Evolutionary conservation across 2,888 invertebrate genomes (phyloP).

Genomic region (Ophion ventricosus): DNA sequence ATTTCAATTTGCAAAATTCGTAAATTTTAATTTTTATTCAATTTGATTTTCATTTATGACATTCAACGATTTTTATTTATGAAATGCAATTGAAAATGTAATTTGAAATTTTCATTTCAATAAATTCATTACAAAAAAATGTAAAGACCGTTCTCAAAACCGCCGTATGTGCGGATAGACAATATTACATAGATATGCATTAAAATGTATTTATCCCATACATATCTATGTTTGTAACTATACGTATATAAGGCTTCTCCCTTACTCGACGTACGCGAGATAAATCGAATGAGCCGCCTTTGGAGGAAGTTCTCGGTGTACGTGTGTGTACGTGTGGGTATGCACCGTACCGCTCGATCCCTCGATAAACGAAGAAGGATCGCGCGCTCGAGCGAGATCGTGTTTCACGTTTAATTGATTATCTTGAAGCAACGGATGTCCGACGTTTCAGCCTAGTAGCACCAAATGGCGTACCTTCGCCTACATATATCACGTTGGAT

Average conservation of each 20-base stretch:
- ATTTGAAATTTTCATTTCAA: too few relatives aligned
- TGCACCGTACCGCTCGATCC: conserved; percentile 42
- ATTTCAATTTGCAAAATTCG: too few relatives aligned
- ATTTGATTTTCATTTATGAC: too few relatives aligned
- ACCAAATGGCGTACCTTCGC: conserved; percentile 35
- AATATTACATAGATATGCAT: too few relatives aligned
- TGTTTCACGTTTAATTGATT: conserved; percentile 64
- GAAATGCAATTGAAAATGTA: too few relatives aligned
- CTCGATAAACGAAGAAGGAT: conserved; percentile 66
- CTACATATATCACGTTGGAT: conserved; percentile 38
- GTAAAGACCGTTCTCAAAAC: too few relatives aligned
- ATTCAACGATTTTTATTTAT: too few relatives aligned
- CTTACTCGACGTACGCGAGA: conserved; percentile 41
- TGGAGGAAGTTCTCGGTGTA: conserved; percentile 16
- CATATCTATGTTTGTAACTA: background rate
- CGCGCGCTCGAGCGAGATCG: conserved; percentile 60
- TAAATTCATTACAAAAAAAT: too few relatives aligned
- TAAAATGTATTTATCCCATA: background rate
- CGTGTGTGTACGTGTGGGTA: conserved; percentile 12
- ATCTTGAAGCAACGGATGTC: conserved; percentile 58
- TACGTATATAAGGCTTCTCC: too few relatives aligned
- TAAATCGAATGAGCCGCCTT: conserved; percentile 51
- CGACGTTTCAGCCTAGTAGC: conserved; percentile 42
- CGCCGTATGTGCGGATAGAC: too few relatives aligned
- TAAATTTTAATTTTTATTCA: too few relatives aligned